A percentile compares a stretch with the other conserved stretches of the same genome.
These are phyloP conservation scores for Macroramphosus scolopax DNA, from an alignment of 2,797 vertebrate genomes.

Conservation along the genomic window DNA sequence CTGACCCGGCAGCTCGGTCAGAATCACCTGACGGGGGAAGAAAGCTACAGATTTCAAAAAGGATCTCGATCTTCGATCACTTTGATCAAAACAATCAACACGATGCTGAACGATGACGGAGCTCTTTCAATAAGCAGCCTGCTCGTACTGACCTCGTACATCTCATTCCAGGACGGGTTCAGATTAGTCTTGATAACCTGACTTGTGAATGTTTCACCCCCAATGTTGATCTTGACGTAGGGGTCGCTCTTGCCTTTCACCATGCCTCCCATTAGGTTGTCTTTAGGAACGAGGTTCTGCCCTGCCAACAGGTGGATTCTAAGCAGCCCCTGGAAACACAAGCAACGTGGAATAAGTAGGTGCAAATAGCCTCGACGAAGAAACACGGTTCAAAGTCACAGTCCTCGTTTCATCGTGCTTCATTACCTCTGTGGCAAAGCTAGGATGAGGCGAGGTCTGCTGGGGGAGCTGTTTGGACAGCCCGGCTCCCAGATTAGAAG, in stretches of 20 bases:
- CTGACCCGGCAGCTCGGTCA: constrained; percentile 87
- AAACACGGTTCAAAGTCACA: background rate
- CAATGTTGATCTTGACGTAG: constrained; percentile 82
- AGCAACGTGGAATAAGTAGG: background rate
- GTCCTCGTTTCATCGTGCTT: background rate
- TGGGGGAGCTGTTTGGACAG: constrained; percentile 72
- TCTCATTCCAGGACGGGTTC: constrained; percentile 89
- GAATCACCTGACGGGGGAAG: constrained; percentile 77
- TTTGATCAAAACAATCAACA: background rate
- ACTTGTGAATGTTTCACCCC: constrained; percentile 82
- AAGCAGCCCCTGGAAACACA: constrained; percentile 79
- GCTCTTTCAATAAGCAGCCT: background rate
- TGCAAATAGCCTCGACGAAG: background rate
- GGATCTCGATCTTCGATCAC: no score
- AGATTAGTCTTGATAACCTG: constrained; percentile 82
- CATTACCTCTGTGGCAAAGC: constrained; percentile 86
- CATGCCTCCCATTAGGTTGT: constrained; percentile 86
- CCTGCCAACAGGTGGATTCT: constrained; percentile 87
- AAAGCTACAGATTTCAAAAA: no score
- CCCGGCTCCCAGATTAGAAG: constrained; percentile 52
- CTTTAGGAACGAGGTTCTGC: constrained; percentile 88
- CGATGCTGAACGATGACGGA: no score
- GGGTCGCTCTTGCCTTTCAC: constrained; percentile 93
- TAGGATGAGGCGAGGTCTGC: constrained; percentile 77
- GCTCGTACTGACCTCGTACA: constrained; percentile 84